Conservation (phyloP, 2,888 invertebrate species). For the Harpalus rufipes region DNA sequence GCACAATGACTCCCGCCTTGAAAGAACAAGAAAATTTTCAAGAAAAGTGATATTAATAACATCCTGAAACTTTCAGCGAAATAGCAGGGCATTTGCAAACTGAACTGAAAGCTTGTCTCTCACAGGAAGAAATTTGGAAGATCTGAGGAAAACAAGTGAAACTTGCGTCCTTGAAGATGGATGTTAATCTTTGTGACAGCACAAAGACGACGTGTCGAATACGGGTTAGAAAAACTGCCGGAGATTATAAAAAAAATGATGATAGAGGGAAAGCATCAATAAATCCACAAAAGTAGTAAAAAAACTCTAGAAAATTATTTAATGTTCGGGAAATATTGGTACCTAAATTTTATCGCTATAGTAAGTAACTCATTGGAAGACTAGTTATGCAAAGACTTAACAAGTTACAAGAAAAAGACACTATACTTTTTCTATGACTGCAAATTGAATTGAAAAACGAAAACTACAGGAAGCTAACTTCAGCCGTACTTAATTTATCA, state of each 20-base stretch:
- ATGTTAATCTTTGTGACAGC: conserved; percentile 72
- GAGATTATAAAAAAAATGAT: conserved; percentile 39
- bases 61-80: conserved; percentile 91
- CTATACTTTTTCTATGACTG: no score
- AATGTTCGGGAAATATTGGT: not conserved
- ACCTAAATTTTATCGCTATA: no score
- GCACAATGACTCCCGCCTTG: conserved; percentile 12
- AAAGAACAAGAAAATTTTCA: conserved; percentile 76
- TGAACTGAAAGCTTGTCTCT: conserved; percentile 86
- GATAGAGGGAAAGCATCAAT: conserved; percentile 3
- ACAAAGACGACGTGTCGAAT: conserved; percentile 72
- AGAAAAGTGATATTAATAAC: conserved; percentile 88
- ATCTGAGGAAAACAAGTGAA: conserved; percentile 82
- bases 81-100: conserved; percentile 88
- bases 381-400: no score
- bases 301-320: not conserved
- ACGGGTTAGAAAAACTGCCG: conserved; percentile 74
- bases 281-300: not conserved
- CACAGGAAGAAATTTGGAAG: conserved; percentile 85
- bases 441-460: no score
- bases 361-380: no score
- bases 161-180: conserved; percentile 79
- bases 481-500: no score
- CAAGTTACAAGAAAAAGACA: no score
- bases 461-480: no score